Evolutionary conservation across 2,113 vertebrate genomes (phyloP), one percentile per base, ranked within the genome.

Genomic region (Guaruba guarouba): DNA sequence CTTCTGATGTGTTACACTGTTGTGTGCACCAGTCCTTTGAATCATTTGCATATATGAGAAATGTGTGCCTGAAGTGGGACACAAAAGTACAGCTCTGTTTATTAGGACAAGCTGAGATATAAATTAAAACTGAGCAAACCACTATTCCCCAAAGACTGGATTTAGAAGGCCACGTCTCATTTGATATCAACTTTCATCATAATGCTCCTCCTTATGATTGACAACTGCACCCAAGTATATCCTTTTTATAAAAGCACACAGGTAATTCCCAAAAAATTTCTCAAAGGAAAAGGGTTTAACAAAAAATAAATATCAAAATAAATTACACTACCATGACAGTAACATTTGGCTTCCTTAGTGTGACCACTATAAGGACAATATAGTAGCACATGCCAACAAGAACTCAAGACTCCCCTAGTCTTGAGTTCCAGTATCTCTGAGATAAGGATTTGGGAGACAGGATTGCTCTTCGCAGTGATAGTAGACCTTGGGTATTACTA

Each of bases 251-350:
- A 95, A 95, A 92, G 82, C 89, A 82, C 86, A 94, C 66, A 80
- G 66, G 70, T 75, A 62, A 83, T 66, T 86, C 49, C 84, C 94
- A 88, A 75, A 71, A 92, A 80, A 25, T 95, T 92, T 62, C 88
- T 73, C 92, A 94, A 97, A 97, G 18, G 92, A 96, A 86, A 96
- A 89, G 88, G 61, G 13, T 51, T 86, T 80, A 82, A 97, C 93
- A 93, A 85, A 94, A 91, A 93, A 44, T 1, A 75, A 92, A 95
- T 95, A 64, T 93, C 83, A 33, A 96, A 97, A 96, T 94, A 97
- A 97, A 95, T 97, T 97, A 97, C 88, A 91, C 95, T 93, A 94
- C 88, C 95, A 92, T 85, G 78, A 90, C 43, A 33, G 54, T 20
- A 93, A 92, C 96, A 77, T 91, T 95, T 95, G 96, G 95, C 97